phyloP scores from a whole-genome alignment of 2,888 invertebrate genomes.

The Azorinus chamasolen region DNA sequence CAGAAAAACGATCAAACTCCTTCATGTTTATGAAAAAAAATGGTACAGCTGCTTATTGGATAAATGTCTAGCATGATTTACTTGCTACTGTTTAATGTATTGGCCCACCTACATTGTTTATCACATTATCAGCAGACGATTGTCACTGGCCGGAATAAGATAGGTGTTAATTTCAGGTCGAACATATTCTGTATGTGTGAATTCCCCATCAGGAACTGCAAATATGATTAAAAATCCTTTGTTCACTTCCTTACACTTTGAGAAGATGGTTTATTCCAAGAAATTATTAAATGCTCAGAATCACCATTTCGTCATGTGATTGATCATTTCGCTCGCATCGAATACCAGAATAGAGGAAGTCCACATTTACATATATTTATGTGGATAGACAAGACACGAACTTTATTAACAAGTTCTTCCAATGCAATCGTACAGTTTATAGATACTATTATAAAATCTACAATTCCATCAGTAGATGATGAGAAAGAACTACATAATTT shows the following conservation, averaged over 20 bases:
- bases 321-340: constrained; percentile 38
- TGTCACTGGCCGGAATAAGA: constrained; percentile 25
- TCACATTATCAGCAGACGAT: constrained; percentile 35
- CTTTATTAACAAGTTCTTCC: neutral
- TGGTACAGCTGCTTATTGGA: constrained; percentile 30
- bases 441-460: constrained; percentile 18
- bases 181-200: neutral
- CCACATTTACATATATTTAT: constrained; percentile 47
- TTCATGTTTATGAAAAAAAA: constrained; percentile 41
- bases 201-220: neutral
- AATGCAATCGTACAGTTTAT: constrained; percentile 38
- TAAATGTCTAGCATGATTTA: constrained; percentile 6
- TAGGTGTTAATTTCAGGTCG: neutral
- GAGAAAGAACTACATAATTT: constrained; percentile 4
- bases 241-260: constrained; percentile 37
- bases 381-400: constrained; percentile 33
- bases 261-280: constrained; percentile 29
- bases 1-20: constrained; percentile 3
- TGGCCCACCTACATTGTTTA: constrained; percentile 26
- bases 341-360: constrained; percentile 41
- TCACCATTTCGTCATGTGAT: constrained; percentile 33
- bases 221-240: constrained; percentile 30
- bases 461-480: constrained; percentile 5
- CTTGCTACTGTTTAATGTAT: constrained; percentile 15
- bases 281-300: constrained; percentile 14